These are phyloP conservation scores for Andinoacara biseriatus DNA, from an alignment of 2,113 vertebrate species.

Conservation along the genomic window DNA sequence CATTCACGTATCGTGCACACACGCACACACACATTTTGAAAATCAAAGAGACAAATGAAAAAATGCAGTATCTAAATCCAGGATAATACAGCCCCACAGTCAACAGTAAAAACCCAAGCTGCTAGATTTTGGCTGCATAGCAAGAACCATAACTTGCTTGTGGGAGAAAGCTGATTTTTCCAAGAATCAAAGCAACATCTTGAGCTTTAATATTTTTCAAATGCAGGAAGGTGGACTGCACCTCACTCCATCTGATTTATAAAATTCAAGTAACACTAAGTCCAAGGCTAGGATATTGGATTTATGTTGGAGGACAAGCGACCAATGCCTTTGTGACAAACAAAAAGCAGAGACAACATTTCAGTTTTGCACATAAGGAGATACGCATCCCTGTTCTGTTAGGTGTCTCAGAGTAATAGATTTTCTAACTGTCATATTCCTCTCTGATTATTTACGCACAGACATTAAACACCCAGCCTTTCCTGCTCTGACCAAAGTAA, in stretches of 20 bases:
- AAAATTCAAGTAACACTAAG: slow-evolving; percentile 15
- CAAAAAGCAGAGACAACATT: not conserved
- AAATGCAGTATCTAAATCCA: not conserved
- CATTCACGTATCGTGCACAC: not conserved
- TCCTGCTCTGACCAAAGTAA: not conserved
- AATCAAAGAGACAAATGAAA: not conserved
- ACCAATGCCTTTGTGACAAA: not conserved
- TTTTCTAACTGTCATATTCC: fast-evolving
- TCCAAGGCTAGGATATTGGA: slow-evolving; percentile 12
- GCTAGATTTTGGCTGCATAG: not conserved
- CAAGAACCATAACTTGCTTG: not conserved
- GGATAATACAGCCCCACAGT: not conserved
- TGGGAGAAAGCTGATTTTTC: not conserved
- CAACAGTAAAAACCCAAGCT: not conserved
- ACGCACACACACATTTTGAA: not conserved
- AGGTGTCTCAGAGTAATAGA: not conserved
- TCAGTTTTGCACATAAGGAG: not conserved
- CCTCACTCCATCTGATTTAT: not conserved
- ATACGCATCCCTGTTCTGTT: not conserved
- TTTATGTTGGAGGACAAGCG: slow-evolving; percentile 13
- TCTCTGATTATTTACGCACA: not conserved
- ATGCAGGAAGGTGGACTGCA: not conserved
- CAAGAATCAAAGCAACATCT: not conserved
- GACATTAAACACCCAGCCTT: not conserved
- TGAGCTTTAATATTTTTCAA: slow-evolving; percentile 11